Conservation (phyloP, 1,140 invertebrate genomes). For the Dufourea novaeangliae region DNA sequence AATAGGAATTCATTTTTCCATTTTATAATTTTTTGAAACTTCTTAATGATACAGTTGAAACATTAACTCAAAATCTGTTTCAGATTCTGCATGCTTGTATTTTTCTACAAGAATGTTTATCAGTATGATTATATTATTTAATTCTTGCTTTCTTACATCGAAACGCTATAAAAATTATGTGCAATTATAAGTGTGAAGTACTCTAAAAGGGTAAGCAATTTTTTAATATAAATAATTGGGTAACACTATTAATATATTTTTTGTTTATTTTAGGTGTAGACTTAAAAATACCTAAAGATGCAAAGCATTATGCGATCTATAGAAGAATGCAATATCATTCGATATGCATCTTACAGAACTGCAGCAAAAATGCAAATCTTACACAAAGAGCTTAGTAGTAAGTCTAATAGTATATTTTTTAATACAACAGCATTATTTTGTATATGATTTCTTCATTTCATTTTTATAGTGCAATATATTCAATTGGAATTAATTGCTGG, state of each 20-base stretch:
- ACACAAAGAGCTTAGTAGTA: slow-evolving; percentile 83
- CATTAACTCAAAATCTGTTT: background rate
- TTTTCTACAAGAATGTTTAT: background rate
- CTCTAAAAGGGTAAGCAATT: background rate
- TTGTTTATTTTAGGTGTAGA: slow-evolving; percentile 41
- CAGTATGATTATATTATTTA: background rate
- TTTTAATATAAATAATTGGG: slow-evolving; percentile 1
- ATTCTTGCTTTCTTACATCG: background rate
- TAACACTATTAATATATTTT: background rate
- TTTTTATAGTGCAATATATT: slow-evolving; percentile 82
- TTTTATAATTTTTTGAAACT: background rate
- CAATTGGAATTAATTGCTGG: slow-evolving; percentile 80
- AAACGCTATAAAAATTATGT: background rate
- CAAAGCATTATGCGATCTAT: slow-evolving; percentile 72
- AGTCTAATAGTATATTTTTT: slow-evolving; percentile 59
- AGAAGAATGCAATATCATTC: slow-evolving; percentile 86
- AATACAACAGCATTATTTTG: background rate
- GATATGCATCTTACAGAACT: slow-evolving; percentile 89
- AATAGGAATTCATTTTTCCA: background rate
- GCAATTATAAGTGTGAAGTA: background rate
- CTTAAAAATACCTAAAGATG: slow-evolving; percentile 64
- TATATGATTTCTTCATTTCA: slow-evolving; percentile 34
- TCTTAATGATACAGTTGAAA: background rate
- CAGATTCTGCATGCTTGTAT: background rate
- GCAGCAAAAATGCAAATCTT: slow-evolving; percentile 88